Evolutionary conservation across 2,888 invertebrate genomes (phyloP), one percentile per base, ranked within the genome.

Genomic region (Drosophila kanekoi): DNA sequence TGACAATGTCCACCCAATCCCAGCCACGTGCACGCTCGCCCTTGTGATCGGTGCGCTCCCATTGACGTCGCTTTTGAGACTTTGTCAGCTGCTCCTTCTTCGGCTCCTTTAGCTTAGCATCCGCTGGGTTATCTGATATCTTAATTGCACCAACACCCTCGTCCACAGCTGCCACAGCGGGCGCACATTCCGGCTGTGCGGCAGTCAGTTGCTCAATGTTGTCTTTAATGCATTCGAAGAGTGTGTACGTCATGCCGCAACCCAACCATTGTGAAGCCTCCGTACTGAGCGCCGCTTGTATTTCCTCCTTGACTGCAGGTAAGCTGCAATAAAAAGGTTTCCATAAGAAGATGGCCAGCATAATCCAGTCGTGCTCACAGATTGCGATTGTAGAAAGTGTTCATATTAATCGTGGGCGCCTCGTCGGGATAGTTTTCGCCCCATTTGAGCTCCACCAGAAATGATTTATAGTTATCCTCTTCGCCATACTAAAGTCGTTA

Each of bases 1-100:
- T 98, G n/a, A 99, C 96, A 71, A 99, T 95, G 91, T 98, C 98
- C 10, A 98, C 95, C 98, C 99, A 99, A 93, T 99, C 95, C 95
- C 96, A 97, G 0, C 99, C 99, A 32, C 98, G 93, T 0, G 97
- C 96, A 75, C 94, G 95, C 90, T 98, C 98, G 0, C 98, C 98
- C 33, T 95, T 96, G 45, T 94, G 93, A 91, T 97, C 97, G 0
- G 97, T 94, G 60, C 95, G 94, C 91, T 97, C 97, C 96, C 97
- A 97, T 89, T 96, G 96, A 65, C 96, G 94, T 11, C 98, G 94
- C 91, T 98, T 98, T 92, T 98, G 98, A 0, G 98, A 94, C 93
- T 98, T 98, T 8, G 97, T 97, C 79, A 98, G 91, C 61, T 97
- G 97, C 87, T 97, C 97, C 80, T 96, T 96, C 90, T 96, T 96